These are phyloP conservation scores for Drosophila azteca DNA, from an alignment of 1,140 invertebrate species.

Conservation along the genomic window DNA sequence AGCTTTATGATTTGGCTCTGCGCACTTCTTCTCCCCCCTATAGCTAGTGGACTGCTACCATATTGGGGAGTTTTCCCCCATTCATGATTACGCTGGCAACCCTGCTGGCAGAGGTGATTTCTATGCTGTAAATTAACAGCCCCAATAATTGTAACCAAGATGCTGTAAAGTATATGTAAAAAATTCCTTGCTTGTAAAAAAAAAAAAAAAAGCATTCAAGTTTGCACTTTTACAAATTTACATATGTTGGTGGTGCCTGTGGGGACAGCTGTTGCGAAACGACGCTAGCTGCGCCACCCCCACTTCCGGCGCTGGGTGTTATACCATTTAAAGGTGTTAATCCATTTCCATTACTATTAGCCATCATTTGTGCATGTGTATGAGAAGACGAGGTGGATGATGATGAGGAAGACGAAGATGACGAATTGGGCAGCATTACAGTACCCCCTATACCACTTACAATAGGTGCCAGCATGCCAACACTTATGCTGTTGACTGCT, in stretches of 20 bases:
- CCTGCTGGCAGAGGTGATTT: too few relatives aligned
- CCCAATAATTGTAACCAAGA: too few relatives aligned
- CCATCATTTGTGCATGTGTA: slow-evolving; percentile 74
- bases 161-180: too few relatives aligned
- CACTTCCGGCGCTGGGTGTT: slow-evolving; percentile 85
- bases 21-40: too few relatives aligned
- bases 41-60: too few relatives aligned
- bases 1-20: too few relatives aligned
- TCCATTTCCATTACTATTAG: slow-evolving; percentile 62
- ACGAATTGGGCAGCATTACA: slow-evolving; percentile 75
- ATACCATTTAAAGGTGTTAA: slow-evolving; percentile 53
- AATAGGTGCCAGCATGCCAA: slow-evolving; percentile 66
- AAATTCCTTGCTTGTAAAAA: too few relatives aligned
- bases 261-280: slow-evolving; percentile 90
- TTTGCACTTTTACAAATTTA: slow-evolving; percentile 89
- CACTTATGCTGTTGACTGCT: slow-evolving; percentile 51
- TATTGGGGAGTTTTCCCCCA: too few relatives aligned
- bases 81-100: too few relatives aligned
- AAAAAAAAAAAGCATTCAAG: too few relatives aligned
- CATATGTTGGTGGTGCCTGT: slow-evolving; percentile 93
- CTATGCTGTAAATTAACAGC: too few relatives aligned
- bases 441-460: slow-evolving; percentile 65
- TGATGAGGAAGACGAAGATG: slow-evolving; percentile 79
- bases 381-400: slow-evolving; percentile 82
- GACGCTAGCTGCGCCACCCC: slow-evolving; percentile 80